Conservation (phyloP, 2,113 vertebrate genomes). For the Syrmaticus mikado region DNA sequence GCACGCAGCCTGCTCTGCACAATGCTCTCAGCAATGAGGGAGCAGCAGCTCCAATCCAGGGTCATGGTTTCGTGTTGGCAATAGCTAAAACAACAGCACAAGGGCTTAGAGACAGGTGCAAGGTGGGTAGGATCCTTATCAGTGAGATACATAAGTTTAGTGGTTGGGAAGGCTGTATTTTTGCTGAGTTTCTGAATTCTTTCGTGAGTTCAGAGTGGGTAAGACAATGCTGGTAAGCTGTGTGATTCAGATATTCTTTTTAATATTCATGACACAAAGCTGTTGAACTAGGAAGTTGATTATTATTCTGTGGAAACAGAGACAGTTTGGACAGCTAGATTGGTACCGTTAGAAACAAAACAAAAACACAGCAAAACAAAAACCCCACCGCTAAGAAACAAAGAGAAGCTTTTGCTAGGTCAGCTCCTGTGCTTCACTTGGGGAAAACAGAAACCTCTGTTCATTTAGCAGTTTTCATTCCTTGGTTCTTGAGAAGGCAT, state of each 20-base stretch:
- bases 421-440: slow-evolving; percentile 33
- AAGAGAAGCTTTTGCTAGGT: slow-evolving; percentile 68
- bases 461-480: slow-evolving; percentile 31
- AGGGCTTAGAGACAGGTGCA: not conserved
- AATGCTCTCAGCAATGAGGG: not conserved
- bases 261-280: slow-evolving; percentile 76
- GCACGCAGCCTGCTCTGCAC: not conserved
- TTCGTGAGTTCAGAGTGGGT: slow-evolving; percentile 33
- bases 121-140: not conserved
- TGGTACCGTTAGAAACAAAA: slow-evolving; percentile 65
- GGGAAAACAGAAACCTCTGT: slow-evolving; percentile 32
- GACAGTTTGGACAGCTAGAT: slow-evolving; percentile 71
- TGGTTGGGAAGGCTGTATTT: not conserved
- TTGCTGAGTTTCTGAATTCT: not conserved
- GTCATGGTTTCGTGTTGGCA: not conserved
- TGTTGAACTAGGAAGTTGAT: slow-evolving; percentile 76
- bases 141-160: not conserved
- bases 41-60: not conserved
- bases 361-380: slow-evolving; percentile 56
- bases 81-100: not conserved
- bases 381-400: slow-evolving; percentile 56
- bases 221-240: not conserved
- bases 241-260: slow-evolving; percentile 60
- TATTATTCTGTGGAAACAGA: slow-evolving; percentile 78
- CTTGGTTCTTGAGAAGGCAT: not conserved